These are phyloP conservation scores for Oryzias celebensis DNA, from an alignment of 2,113 vertebrate genomes.

Conservation along the genomic window DNA sequence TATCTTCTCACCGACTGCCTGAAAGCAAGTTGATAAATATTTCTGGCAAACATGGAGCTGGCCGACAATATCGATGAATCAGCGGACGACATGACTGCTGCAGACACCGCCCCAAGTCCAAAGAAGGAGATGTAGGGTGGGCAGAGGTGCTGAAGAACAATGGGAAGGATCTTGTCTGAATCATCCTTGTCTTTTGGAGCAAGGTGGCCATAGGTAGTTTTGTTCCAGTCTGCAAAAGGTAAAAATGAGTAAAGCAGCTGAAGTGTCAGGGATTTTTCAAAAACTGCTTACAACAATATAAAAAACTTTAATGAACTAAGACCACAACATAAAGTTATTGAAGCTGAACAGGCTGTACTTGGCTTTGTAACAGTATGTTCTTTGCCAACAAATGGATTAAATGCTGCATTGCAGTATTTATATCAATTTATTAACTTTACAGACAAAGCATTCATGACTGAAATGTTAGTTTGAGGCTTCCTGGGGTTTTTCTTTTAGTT, in stretches of 20 bases:
- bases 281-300: background rate
- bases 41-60: slow-evolving; percentile 97
- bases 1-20: slow-evolving; percentile 88
- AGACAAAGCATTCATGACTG: background rate
- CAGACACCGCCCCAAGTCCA: slow-evolving; percentile 92
- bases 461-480: slow-evolving; percentile 1
- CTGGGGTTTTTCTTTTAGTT: slow-evolving; percentile 21
- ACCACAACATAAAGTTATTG: background rate
- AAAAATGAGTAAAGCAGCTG: background rate
- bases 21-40: slow-evolving; percentile 95
- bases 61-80: slow-evolving; percentile 97
- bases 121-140: slow-evolving; percentile 93
- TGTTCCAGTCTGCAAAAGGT: slow-evolving; percentile 87
- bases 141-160: slow-evolving; percentile 93
- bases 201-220: slow-evolving; percentile 83
- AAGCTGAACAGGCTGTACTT: slow-evolving; percentile 4
- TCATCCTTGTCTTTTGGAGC: slow-evolving; percentile 84
- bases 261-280: background rate
- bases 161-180: slow-evolving; percentile 95
- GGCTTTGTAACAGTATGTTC: too few species aligned
- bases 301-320: background rate
- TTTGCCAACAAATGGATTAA: background rate
- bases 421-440: slow-evolving; percentile 12
- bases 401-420: background rate
- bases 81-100: slow-evolving; percentile 96